Percentiles rank a stretch among this genome's conserved stretches.
These are phyloP conservation scores for Melanocharis versteri DNA, from an alignment of 2,113 vertebrate genomes.

Conservation along the genomic window DNA sequence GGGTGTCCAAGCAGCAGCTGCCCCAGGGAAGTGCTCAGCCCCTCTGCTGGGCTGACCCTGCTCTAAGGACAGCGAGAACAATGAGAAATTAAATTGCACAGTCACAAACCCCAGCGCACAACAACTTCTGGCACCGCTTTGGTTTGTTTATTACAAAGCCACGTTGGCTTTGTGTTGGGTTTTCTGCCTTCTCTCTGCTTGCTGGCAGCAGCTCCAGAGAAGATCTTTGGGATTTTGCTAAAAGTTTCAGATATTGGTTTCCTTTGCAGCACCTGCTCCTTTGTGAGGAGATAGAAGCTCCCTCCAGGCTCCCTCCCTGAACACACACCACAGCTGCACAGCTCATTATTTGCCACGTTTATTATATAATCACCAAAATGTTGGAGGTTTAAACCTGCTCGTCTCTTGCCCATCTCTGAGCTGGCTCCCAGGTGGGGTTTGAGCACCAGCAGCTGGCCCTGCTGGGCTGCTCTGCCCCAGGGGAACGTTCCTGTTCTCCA, in stretches of 20 bases:
- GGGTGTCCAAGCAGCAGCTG: neutral
- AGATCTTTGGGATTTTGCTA: neutral
- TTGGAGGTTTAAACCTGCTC: neutral
- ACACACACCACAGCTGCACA: neutral
- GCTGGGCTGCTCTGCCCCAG: neutral
- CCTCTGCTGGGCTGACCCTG: neutral
- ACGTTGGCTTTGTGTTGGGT: neutral
- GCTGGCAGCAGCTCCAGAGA: slow-evolving; percentile 2
- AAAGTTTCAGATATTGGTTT: slow-evolving; percentile 6
- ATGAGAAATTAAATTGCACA: neutral
- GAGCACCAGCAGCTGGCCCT: neutral
- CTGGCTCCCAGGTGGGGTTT: neutral
- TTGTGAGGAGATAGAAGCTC: neutral
- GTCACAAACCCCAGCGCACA: neutral
- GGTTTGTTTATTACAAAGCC: neutral
- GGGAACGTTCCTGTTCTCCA: fast-evolving
- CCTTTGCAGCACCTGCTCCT: slow-evolving; percentile 5
- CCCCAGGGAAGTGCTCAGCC: neutral
- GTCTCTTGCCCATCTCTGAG: neutral
- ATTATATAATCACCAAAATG: neutral
- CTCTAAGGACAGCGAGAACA: neutral
- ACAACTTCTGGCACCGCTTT: neutral
- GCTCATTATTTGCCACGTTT: neutral
- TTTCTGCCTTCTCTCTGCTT: neutral
- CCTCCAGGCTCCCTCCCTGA: neutral